A percentile compares a stretch with the other conserved stretches of the same genome.
These are phyloP conservation scores for Phrynocephalus guinanensis DNA, from an alignment of 2,797 vertebrate species.

Conservation along the genomic window DNA sequence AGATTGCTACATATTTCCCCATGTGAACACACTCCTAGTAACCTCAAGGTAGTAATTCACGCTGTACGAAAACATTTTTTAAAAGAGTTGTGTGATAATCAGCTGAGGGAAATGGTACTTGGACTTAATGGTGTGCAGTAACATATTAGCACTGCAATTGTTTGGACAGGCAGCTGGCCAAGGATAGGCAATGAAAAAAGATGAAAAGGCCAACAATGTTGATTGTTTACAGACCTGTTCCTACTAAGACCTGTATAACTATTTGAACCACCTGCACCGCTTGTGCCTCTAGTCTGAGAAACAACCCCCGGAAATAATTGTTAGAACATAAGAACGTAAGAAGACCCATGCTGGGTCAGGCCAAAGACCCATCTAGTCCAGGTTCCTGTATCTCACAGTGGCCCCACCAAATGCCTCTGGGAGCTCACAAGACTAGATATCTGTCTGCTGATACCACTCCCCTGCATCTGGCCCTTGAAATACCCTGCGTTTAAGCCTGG, in stretches of 20 bases:
- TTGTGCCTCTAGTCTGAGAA: neutral
- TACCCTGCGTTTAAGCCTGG: too few relatives aligned
- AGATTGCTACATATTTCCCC: too few relatives aligned
- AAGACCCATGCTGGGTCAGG: too few relatives aligned
- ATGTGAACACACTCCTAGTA: neutral
- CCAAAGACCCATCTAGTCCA: too few relatives aligned
- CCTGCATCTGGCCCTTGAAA: too few relatives aligned
- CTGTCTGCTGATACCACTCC: too few relatives aligned
- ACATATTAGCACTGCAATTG: neutral
- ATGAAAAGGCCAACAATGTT: neutral
- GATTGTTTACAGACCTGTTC: neutral
- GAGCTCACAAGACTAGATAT: too few relatives aligned
- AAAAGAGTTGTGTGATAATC: neutral
- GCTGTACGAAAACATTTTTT: neutral
- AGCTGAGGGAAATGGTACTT: neutral
- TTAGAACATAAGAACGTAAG: too few relatives aligned
- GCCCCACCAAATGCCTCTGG: too few relatives aligned
- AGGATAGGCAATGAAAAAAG: neutral
- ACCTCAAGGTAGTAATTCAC: too few relatives aligned
- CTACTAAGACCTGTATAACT: neutral
- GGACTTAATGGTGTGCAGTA: neutral
- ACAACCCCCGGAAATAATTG: neutral
- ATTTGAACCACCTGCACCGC: neutral
- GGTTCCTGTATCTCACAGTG: too few relatives aligned
- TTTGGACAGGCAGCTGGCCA: constrained; percentile 15